Evolutionary conservation across 2,888 invertebrate genomes (phyloP), one percentile per base, ranked within the genome.

Genomic region (Argyra leucocephala): DNA sequence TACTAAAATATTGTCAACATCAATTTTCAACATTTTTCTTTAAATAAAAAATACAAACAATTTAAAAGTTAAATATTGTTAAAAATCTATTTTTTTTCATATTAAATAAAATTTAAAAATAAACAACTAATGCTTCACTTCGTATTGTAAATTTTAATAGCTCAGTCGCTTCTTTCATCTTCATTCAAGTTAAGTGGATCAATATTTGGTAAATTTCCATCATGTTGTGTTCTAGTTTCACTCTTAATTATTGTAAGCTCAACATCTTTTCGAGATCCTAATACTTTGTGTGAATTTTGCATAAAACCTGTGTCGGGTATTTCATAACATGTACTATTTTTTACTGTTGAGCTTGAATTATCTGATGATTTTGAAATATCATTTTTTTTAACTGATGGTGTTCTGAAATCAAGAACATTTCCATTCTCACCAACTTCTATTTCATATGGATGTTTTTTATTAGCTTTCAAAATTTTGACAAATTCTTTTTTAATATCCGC

Each of bases 401-500:
- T 3, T 57, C 21, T 57, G 23, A 59, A 59, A 6, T 12, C 59
- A 6, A 59, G 12, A 5, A 18, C 23, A 48, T 23, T 61, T 0
- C 48, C 22, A 18, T 26, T 22, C 12, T 64, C 59, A 3, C 58
- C 57, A 24, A 58, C 61, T 26, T 96, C 84, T 96, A 96, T 80
- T 95, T 96, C 91, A 95, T 91, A 81, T 96, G 96, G 75, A 96
- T 94, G 83, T 96, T 96, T 82, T 96, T 96, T 75, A 97, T 96
- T 82, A 95, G 94, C 79, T 97, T 96, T 73, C 96, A 85, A 84
- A 90, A 96, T 69, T 96, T 84, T 79, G 93, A 65, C 37, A 21
- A 66, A 66, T 61, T 64, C 66, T 24, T 26, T 64, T 63, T 64
- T 64, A 4, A 59, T 31, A 59, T 65, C 63, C 10, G 63, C 36